Base-by-base conservation (phyloP, 2,113 vertebrate species). In the Eublepharis macularius region DNA sequence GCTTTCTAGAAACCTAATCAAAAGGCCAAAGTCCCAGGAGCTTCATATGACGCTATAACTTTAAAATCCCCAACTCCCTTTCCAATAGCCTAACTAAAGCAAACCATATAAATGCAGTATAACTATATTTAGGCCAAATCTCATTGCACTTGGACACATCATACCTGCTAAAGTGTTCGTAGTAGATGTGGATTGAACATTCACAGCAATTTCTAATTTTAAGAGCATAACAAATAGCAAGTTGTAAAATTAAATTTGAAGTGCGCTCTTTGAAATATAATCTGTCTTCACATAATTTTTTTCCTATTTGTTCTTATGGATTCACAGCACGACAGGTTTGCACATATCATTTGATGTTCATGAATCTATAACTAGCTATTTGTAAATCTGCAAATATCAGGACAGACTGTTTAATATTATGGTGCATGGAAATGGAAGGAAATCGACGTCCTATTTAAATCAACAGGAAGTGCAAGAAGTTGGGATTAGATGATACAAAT, bases 1-100 rank as follows among this genome's bases (percentile, higher is more conserved):
- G 45, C 77, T 68, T 88, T 84, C 72, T 66, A 80, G 47, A 84
- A 83, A 80, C 84, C 32, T 81, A 84, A 80, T 88, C 69, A 88
- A 80, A 88, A 13, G 34, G 29, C 72, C 72, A 74, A 80, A 80
- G 19, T 84, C 69, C 21, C 57, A 45, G 36, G 78, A 84, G 57
- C 26, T 65, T 75, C 36, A 45, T 80, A 45, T 66, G 45, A 45
- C 43, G n/a, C 14, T 66, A 3, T 36, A 45, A 72, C 8, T 81
- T 75, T 74, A 57, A 84, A 84, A 81, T 80, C 82, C 63, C 45
- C 24, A 73, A n/a, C n/a, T 83, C 66, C 39, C 76, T 83, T 65
- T 83, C 43, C 81, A 79, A 49, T 65, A 66, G 43, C 34, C 45
- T 73, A 83, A 72, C 49, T 32, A 78, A 83, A 60, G 16, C n/a